Base-by-base conservation (phyloP, 2,888 invertebrate species). In the Junonia oenone region DNA sequence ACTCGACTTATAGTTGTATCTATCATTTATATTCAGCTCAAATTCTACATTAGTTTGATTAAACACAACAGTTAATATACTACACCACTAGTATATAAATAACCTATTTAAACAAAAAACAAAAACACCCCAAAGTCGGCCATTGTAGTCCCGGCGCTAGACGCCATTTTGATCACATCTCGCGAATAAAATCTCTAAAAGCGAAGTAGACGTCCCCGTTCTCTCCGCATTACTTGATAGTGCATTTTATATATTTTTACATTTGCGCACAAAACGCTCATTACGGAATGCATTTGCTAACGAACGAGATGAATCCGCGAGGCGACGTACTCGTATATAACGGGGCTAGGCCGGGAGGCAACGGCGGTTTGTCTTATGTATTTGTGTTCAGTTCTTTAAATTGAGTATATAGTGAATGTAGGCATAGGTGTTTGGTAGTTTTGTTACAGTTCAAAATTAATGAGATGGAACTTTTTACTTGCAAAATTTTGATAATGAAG, bases 201-300 rank as follows among this genome's bases (percentile, higher is more conserved):
- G 31, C 35, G 8, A 8, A 22, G 35, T 37, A 45, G 35, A 29
- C 8, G 38, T 17, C 15, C 45, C 38, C 40, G 29, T 45, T 13
- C 40, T 19, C 59, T 17, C 47, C 61, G 56, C 65, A 65, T 68
- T 65, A 67, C 66, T 67, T 68, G 67, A 66, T 67, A 68, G 65
- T 74, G 72, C 78, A 73, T 77, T 79, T 80, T 76, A 81, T 81
- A 78, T 83, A 78, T 84, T 79, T 83, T 76, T 77, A 76, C 78
- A 80, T 80, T 81, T 73, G 73, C 72, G 71, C 73, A 75, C 71
- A 82, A 82, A 82, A 79, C 83, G 78, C 75, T 88, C 84, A 83
- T 87, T 84, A 86, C 67, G 70, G 68, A 72, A 82, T 75, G 84
- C 85, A 83, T 83, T 85, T 83, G 75, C 82, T 86, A 86, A 86